Conservation (phyloP, 2,888 invertebrate genomes). For the Myopa testacea region DNA sequence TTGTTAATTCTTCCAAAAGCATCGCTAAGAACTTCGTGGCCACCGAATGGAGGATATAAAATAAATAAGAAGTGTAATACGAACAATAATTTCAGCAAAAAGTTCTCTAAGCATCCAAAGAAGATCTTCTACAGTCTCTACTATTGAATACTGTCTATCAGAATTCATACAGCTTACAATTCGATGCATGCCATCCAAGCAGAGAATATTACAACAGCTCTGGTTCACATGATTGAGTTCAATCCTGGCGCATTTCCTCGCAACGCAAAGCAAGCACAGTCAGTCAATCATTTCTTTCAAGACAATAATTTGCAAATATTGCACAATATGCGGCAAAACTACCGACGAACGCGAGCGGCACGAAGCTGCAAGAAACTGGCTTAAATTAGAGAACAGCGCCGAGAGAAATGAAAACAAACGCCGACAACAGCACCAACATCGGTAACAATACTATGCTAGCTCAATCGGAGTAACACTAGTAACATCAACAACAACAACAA, state of each 20-base stretch:
- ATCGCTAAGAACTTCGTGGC: too few species aligned
- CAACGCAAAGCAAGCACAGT: neutral
- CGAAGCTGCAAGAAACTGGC: neutral
- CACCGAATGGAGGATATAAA: too few species aligned
- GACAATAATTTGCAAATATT: conserved; percentile 7
- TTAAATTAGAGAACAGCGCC: neutral
- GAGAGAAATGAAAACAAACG: neutral
- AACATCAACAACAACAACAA: neutral
- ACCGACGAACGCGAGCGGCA: neutral
- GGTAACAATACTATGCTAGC: neutral
- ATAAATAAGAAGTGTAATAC: too few species aligned
- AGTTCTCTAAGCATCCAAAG: too few species aligned
- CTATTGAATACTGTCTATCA: too few species aligned
- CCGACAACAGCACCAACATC: neutral
- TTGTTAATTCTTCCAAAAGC: too few species aligned
- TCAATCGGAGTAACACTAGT: neutral
- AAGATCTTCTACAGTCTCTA: too few species aligned
- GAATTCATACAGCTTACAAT: too few species aligned
- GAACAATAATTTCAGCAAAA: too few species aligned
- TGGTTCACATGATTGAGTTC: neutral
- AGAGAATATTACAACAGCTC: too few species aligned
- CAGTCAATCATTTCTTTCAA: conserved; percentile 4
- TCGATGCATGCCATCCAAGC: too few species aligned
- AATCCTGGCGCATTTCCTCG: neutral
- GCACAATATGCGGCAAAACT: neutral